A percentile compares a stretch with the other conserved stretches of the same genome.
Conservation (phyloP, 2,797 vertebrate genomes). For the Megaceryle alcyon region DNA sequence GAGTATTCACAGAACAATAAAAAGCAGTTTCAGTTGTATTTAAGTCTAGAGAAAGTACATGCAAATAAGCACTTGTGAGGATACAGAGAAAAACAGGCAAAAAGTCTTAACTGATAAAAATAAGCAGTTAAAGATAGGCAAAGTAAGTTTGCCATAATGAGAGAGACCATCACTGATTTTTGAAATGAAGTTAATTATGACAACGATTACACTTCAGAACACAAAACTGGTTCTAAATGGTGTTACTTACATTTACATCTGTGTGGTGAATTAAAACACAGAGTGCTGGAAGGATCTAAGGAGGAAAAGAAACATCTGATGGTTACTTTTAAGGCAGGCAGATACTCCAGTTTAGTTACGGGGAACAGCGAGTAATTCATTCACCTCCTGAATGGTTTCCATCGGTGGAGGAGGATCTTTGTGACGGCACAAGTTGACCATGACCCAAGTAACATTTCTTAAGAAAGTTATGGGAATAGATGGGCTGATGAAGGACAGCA, state of each 20-base stretch:
- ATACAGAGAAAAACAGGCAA: background rate
- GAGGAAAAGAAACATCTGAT: background rate
- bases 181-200: background rate
- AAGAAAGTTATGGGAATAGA: conserved; percentile 99
- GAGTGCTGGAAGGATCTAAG: conserved; percentile 95
- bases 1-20: background rate
- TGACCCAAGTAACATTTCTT: conserved; percentile 99
- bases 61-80: background rate
- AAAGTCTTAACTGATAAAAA: background rate
- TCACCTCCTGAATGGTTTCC: conserved; percentile 99
- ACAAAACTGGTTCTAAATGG: background rate
- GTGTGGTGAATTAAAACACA: conserved; percentile 98
- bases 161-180: fast-evolving
- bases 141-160: background rate
- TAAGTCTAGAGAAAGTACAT: background rate
- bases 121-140: background rate
- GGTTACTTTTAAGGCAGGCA: background rate
- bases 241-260: conserved; percentile 96
- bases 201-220: background rate
- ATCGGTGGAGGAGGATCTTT: conserved; percentile 99
- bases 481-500: conserved; percentile 98
- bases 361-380: background rate
- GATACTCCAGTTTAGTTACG: background rate
- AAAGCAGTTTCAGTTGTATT: too few species aligned
- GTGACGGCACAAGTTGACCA: conserved; percentile 99